Conservation (phyloP, 2,113 vertebrate genomes). For the Plestiodon gilberti region DNA sequence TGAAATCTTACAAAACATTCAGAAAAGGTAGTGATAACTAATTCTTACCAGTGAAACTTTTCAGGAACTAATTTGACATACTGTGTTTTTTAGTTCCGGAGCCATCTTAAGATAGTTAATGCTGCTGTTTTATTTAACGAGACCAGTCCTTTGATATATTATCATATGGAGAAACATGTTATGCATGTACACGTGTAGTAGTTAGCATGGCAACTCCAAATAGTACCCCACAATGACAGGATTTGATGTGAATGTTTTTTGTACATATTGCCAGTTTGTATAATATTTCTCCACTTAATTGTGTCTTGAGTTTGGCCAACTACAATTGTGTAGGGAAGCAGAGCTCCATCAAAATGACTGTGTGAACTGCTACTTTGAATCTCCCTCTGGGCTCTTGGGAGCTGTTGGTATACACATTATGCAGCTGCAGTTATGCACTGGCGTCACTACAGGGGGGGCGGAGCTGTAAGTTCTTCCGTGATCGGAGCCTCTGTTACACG, state of each 20-base stretch:
- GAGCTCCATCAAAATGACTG: neutral
- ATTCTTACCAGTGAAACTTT: neutral
- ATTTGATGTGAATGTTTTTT: neutral
- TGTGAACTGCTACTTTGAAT: constrained; percentile 23
- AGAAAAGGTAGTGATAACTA: constrained; percentile 30
- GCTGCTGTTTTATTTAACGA: neutral
- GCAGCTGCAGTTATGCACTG: neutral
- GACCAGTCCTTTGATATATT: neutral
- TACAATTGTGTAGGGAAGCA: neutral
- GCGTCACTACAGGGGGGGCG: too few relatives aligned
- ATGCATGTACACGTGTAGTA: neutral
- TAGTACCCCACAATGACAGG: neutral
- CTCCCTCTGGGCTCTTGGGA: constrained; percentile 2
- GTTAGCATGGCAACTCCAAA: neutral
- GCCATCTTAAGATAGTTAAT: neutral
- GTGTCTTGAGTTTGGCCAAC: neutral
- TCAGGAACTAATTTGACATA: neutral
- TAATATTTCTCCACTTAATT: neutral
- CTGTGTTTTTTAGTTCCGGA: neutral
- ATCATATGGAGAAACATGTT: neutral
- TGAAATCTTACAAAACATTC: neutral
- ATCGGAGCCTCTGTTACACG: too few relatives aligned
- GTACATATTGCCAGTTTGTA: neutral
- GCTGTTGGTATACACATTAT: neutral
- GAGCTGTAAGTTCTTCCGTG: too few relatives aligned